These are phyloP conservation scores for Ochropleura plecta DNA, from an alignment of 2,888 invertebrate genomes.

Conservation along the genomic window DNA sequence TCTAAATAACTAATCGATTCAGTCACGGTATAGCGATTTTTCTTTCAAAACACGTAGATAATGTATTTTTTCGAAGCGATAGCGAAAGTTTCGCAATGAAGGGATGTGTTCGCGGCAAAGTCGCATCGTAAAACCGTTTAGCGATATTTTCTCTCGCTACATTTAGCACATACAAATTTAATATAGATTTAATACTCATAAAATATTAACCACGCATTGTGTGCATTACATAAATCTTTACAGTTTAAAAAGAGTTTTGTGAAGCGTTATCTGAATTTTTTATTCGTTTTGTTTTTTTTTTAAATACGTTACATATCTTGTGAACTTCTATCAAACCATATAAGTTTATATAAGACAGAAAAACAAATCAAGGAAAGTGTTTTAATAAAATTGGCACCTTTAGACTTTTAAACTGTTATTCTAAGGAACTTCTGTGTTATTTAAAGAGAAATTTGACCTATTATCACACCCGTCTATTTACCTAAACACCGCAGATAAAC, in stretches of 20 bases:
- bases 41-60: not conserved
- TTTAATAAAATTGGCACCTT: not conserved
- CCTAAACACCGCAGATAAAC: conserved; percentile 51
- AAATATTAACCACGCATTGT: conserved; percentile 61
- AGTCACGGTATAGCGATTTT: not conserved
- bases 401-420: not conserved
- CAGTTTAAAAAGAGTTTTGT: conserved; percentile 34
- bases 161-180: conserved; percentile 62
- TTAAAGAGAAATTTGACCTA: conserved; percentile 4
- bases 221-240: conserved; percentile 49
- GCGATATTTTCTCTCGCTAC: conserved; percentile 59
- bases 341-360: not conserved
- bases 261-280: conserved; percentile 16
- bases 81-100: conserved; percentile 25
- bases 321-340: not conserved
- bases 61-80: not conserved
- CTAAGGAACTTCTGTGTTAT: not conserved
- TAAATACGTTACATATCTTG: not conserved
- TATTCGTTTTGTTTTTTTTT: conserved; percentile 16
- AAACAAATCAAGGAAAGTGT: not conserved
- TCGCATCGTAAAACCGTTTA: conserved; percentile 60
- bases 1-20: not conserved
- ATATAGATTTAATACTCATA: conserved; percentile 60
- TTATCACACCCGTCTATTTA: conserved; percentile 10
- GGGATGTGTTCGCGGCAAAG: conserved; percentile 47